Conservation (phyloP, 1,140 invertebrate genomes). For the Matsumurasca onukii region DNA sequence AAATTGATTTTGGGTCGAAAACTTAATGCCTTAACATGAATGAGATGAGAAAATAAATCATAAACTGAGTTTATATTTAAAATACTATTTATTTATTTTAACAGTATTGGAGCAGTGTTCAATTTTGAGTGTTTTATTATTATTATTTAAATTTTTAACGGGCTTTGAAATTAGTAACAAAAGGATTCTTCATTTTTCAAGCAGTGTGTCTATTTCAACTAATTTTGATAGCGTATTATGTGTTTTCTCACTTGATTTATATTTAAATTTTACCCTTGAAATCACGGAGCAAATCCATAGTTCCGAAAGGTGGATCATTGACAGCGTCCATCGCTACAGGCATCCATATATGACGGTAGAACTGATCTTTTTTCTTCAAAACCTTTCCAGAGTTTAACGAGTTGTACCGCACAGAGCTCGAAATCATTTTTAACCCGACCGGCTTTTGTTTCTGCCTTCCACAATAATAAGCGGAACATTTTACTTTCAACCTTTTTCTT, state of each 20-base stretch:
- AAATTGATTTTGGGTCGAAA: too few species aligned
- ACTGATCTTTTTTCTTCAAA: conserved; percentile 14
- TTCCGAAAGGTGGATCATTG: neutral
- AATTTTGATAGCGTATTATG: neutral
- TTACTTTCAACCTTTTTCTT: conserved; percentile 6
- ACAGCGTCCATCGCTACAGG: neutral
- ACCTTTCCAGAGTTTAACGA: conserved; percentile 5
- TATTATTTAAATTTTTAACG: neutral
- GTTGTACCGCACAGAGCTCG: neutral
- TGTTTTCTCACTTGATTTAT: neutral
- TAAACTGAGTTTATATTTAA: too few species aligned
- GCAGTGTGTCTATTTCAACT: neutral
- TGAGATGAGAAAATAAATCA: too few species aligned
- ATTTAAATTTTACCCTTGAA: neutral
- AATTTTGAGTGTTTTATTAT: too few species aligned
- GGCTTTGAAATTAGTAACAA: too few species aligned
- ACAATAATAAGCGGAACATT: conserved; percentile 13
- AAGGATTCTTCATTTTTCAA: neutral
- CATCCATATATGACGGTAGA: conserved; percentile 10
- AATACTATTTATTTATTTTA: too few species aligned
- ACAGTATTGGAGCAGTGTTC: too few species aligned
- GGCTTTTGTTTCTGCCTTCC: neutral
- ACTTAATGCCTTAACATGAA: too few species aligned
- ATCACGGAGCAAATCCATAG: neutral
- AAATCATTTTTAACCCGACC: conserved; percentile 7